A percentile compares a stretch with the other conserved stretches of the same genome.
phyloP scores from a whole-genome alignment of 2,113 vertebrate species.

The Etia nguti region DNA sequence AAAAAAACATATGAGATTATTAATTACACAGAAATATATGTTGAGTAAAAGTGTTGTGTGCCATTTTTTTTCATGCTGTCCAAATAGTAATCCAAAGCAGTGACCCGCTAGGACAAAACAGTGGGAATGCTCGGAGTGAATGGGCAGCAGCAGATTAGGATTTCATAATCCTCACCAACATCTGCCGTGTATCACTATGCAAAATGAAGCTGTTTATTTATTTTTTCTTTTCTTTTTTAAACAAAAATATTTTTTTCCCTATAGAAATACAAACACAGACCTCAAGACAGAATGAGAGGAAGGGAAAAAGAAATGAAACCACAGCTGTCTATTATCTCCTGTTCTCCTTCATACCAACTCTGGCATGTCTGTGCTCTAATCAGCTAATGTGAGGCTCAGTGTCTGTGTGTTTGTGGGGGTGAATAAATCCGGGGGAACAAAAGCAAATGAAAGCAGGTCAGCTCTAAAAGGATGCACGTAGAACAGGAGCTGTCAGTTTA shows the following conservation, averaged over 20 bases:
- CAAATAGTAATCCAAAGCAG: background rate
- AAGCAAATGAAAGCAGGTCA: constrained; percentile 48
- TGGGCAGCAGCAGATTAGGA: constrained; percentile 43
- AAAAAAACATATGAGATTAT: background rate
- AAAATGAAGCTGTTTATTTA: background rate
- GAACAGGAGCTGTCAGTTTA: constrained; percentile 57
- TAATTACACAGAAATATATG: constrained; percentile 9
- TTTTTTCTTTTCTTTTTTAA: background rate
- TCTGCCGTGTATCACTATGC: constrained; percentile 37
- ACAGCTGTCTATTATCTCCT: background rate
- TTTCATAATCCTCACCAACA: constrained; percentile 40
- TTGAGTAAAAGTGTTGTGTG: background rate
- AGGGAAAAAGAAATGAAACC: background rate
- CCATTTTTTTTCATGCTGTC: background rate
- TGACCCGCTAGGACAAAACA: constrained; percentile 1
- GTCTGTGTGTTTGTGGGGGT: constrained; percentile 11
- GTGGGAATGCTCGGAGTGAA: background rate
- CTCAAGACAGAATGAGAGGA: background rate
- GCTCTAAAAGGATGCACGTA: constrained; percentile 34
- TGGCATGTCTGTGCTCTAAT: background rate
- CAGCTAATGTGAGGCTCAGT: constrained; percentile 32
- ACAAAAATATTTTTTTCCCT: background rate
- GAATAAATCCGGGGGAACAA: constrained; percentile 37
- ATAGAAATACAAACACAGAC: background rate
- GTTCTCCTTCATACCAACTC: background rate